Evolutionary conservation across 2,113 vertebrate species (phyloP).

Genomic region (Centropristis striata): DNA sequence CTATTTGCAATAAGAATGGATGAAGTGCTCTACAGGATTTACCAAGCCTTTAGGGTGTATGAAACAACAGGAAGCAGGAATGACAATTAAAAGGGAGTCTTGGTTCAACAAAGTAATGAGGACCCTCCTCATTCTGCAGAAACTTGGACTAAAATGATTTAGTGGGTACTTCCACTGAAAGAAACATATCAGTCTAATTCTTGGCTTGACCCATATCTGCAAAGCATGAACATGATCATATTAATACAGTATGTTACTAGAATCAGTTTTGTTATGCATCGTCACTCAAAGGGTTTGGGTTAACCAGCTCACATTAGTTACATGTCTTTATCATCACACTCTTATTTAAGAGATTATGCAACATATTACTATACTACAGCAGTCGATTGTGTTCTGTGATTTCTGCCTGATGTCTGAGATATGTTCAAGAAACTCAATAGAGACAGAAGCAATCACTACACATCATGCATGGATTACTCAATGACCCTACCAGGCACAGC

Average conservation of each 20-base stretch:
- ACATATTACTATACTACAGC: not conserved
- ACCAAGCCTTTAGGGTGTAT: conserved; percentile 4
- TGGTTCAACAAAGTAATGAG: not conserved
- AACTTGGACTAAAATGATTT: not conserved
- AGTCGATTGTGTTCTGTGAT: no score
- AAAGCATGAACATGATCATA: conserved; percentile 21
- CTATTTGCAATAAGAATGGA: not conserved
- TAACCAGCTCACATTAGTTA: conserved; percentile 48
- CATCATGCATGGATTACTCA: no score
- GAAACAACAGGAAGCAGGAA: conserved; percentile 17
- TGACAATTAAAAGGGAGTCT: not conserved
- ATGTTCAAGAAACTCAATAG: no score
- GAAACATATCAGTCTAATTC: conserved; percentile 13
- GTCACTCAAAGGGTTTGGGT: conserved; percentile 36
- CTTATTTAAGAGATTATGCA: conserved; percentile 7
- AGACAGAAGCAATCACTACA: no score
- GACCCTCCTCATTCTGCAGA: not conserved
- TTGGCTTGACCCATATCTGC: conserved; percentile 1
- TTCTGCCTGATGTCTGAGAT: no score
- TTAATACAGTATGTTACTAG: conserved; percentile 10
- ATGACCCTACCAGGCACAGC: no score
- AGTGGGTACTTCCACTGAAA: not conserved
- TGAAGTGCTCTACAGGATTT: not conserved
- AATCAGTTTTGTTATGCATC: conserved; percentile 35
- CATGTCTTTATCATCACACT: conserved; percentile 14